Evolutionary conservation across 2,888 invertebrate species (phyloP).

Genomic region (Odontothrips loti): DNA sequence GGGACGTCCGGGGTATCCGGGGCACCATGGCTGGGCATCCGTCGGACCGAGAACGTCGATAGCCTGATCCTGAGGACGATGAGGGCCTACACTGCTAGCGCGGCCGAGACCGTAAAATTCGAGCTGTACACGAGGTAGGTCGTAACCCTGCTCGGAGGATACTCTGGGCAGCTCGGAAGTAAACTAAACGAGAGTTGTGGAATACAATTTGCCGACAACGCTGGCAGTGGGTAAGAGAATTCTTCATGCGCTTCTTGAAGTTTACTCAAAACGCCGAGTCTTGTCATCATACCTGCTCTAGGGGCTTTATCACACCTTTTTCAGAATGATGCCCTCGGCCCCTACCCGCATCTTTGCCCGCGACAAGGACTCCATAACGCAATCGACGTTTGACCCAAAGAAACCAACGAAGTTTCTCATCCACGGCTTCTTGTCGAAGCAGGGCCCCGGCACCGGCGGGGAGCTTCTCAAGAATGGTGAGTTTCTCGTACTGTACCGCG

Average conservation of each 20-base stretch:
- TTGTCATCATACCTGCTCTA: too few relatives aligned
- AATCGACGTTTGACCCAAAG: conserved; percentile 49
- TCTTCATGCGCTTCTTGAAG: too few relatives aligned
- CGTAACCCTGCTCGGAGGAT: too few relatives aligned
- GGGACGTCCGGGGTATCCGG: too few relatives aligned
- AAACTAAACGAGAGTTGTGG: too few relatives aligned
- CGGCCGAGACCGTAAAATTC: neutral
- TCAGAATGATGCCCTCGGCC: too few relatives aligned
- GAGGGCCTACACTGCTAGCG: neutral
- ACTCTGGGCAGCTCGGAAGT: too few relatives aligned
- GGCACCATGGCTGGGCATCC: too few relatives aligned
- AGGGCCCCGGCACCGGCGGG: neutral
- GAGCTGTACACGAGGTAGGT: neutral
- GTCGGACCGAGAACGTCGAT: neutral
- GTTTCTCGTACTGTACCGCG: neutral
- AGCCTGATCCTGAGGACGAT: neutral
- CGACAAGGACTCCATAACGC: conserved; percentile 47
- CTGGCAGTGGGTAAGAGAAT: too few relatives aligned
- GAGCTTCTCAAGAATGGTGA: neutral
- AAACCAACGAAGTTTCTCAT: conserved; percentile 53
- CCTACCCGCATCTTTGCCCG: conserved; percentile 49
- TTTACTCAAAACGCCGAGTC: too few relatives aligned
- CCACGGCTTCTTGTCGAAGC: conserved; percentile 49
- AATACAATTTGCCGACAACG: neutral
- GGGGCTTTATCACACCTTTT: too few relatives aligned